These are phyloP conservation scores for Cantharis nigra DNA, from an alignment of 2,888 invertebrate genomes.

Conservation along the genomic window DNA sequence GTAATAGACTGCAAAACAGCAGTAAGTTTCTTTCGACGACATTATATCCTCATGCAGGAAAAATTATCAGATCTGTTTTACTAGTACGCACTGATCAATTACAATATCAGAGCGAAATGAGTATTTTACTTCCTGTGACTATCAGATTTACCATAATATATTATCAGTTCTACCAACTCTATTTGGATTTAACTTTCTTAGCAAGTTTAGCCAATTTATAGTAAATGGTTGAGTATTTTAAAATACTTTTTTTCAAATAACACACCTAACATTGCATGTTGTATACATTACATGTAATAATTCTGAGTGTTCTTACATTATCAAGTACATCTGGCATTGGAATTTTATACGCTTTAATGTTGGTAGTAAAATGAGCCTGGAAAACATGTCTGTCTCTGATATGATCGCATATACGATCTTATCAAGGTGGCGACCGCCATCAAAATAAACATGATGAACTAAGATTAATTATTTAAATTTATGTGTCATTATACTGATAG, in stretches of 20 bases:
- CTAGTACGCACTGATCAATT: too few relatives aligned
- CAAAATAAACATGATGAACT: slow-evolving; percentile 40
- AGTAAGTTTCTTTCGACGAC: too few relatives aligned
- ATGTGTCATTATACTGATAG: slow-evolving; percentile 31
- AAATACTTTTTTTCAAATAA: background rate
- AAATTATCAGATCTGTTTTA: too few relatives aligned
- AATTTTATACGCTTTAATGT: slow-evolving; percentile 20
- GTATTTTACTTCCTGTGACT: background rate
- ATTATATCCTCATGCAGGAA: too few relatives aligned
- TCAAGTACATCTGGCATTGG: slow-evolving; percentile 18
- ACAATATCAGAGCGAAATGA: background rate
- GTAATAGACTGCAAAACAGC: too few relatives aligned
- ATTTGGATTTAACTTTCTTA: background rate
- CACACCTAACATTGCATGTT: background rate
- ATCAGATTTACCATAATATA: background rate
- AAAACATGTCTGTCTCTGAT: slow-evolving; percentile 22
- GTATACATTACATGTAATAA: background rate
- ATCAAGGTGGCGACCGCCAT: slow-evolving; percentile 34
- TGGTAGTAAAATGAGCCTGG: slow-evolving; percentile 15
- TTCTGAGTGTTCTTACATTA: slow-evolving; percentile 1
- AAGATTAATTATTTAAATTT: slow-evolving; percentile 41
- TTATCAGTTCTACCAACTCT: background rate
- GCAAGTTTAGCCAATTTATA: background rate
- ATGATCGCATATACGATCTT: slow-evolving; percentile 29
- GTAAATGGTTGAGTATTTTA: background rate